Evolutionary conservation across 2,797 vertebrate genomes (phyloP).

Genomic region (Phylloscopus collybita): DNA sequence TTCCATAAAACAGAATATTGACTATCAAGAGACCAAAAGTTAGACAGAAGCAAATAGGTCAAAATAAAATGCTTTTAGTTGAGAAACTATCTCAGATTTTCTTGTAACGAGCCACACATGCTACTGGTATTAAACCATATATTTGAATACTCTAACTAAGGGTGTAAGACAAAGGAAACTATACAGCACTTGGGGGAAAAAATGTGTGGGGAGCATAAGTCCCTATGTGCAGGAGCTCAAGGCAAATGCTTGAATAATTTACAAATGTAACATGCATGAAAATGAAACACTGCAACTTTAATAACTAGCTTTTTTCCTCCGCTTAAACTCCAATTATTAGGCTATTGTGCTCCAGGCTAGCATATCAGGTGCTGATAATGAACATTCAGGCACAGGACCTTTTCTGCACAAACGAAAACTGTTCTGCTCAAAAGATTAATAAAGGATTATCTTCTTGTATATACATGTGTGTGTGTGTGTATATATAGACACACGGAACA

Average conservation of each 20-base stretch:
- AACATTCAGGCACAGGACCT: background rate
- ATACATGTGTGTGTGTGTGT: background rate
- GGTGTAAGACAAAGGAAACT: background rate
- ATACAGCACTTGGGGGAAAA: background rate
- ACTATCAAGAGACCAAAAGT: background rate
- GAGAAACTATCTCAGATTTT: background rate
- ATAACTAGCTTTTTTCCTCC: background rate
- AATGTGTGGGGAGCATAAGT: background rate
- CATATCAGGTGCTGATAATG: background rate
- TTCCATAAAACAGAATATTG: background rate
- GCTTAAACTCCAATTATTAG: conserved; percentile 15
- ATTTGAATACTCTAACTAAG: background rate
- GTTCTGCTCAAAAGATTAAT: background rate
- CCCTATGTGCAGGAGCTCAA: background rate
- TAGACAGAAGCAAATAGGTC: background rate
- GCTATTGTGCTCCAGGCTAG: background rate
- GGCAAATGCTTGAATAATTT: conserved; percentile 25
- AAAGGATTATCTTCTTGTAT: background rate
- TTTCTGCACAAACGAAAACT: background rate
- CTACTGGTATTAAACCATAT: background rate
- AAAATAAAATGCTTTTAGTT: background rate
- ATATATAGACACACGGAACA: background rate
- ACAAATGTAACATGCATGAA: background rate
- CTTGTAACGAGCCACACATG: background rate
- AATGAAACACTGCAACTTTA: conserved; percentile 7